Conservation (phyloP, 1,140 invertebrate genomes). For the Sycophila sp. region DNA sequence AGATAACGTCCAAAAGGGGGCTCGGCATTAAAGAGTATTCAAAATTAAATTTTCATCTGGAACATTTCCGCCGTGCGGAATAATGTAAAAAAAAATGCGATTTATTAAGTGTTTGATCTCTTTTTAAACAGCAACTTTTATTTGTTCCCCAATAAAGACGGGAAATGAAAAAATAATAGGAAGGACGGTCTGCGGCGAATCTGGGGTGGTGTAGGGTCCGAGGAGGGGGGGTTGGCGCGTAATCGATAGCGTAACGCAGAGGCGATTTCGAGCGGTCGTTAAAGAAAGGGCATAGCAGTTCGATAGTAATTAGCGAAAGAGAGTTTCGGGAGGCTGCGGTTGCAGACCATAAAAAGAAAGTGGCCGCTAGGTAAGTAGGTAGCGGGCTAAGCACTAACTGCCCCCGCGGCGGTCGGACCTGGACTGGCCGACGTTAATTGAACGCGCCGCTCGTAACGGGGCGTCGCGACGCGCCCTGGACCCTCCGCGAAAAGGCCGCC, state of each 20-base stretch:
- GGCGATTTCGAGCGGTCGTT: background rate
- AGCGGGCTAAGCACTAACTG: constrained; percentile 61
- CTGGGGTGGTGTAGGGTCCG: too few species aligned
- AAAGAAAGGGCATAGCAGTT: constrained; percentile 56
- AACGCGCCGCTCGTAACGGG: constrained; percentile 62
- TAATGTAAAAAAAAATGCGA: background rate
- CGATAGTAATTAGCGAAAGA: constrained; percentile 66
- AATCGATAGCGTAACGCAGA: background rate
- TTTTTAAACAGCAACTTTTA: background rate
- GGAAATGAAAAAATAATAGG: too few species aligned
- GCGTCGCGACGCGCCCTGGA: constrained; percentile 12
- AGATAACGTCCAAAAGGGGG: background rate
- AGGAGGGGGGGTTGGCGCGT: too few species aligned
- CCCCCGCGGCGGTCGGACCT: constrained; percentile 54
- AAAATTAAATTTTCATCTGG: constrained; percentile 13
- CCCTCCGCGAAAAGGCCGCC: background rate
- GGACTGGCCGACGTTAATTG: constrained; percentile 63
- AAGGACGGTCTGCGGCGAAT: too few species aligned
- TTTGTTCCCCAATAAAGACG: background rate
- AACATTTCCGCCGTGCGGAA: background rate
- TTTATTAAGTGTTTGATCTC: background rate
- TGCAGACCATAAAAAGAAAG: constrained; percentile 63
- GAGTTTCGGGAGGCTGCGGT: constrained; percentile 50
- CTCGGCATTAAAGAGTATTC: background rate
- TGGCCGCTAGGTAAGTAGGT: constrained; percentile 63